Percentiles rank a stretch among this genome's conserved stretches.
Evolutionary conservation across 1,140 invertebrate genomes (phyloP).

Genomic region (Grapholita molesta): DNA sequence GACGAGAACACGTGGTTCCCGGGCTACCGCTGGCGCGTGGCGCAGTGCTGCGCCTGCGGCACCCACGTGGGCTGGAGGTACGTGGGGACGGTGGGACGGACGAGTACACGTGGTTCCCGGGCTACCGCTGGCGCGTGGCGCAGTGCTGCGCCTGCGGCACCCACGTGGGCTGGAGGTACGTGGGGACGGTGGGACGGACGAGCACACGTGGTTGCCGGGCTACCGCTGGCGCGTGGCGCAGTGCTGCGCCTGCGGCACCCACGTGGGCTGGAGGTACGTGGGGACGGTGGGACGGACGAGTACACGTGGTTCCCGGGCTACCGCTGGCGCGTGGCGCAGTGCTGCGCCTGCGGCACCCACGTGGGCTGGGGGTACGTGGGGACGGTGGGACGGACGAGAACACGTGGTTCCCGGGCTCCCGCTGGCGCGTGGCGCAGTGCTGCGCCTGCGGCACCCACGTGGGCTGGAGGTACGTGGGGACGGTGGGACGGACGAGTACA

Average conservation of each 20-base stretch:
- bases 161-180: constrained; percentile 83
- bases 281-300: constrained; percentile 48
- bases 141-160: constrained; percentile 78
- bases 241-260: constrained; percentile 79
- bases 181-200: constrained; percentile 31
- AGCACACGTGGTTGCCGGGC: constrained; percentile 88
- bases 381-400: constrained; percentile 64
- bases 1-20: constrained; percentile 86
- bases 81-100: constrained; percentile 26
- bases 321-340: constrained; percentile 83
- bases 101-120: constrained; percentile 87
- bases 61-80: constrained; percentile 83
- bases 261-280: constrained; percentile 82
- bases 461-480: constrained; percentile 78
- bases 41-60: constrained; percentile 78
- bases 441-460: constrained; percentile 79
- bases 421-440: constrained; percentile 83
- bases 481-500: constrained; percentile 70
- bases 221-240: constrained; percentile 84
- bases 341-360: constrained; percentile 79
- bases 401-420: constrained; percentile 88
- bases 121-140: constrained; percentile 85
- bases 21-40: constrained; percentile 85
- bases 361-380: constrained; percentile 80
- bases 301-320: constrained; percentile 89